Evolutionary conservation across 2,113 vertebrate species (phyloP).

Genomic region (Nasalis larvatus): DNA sequence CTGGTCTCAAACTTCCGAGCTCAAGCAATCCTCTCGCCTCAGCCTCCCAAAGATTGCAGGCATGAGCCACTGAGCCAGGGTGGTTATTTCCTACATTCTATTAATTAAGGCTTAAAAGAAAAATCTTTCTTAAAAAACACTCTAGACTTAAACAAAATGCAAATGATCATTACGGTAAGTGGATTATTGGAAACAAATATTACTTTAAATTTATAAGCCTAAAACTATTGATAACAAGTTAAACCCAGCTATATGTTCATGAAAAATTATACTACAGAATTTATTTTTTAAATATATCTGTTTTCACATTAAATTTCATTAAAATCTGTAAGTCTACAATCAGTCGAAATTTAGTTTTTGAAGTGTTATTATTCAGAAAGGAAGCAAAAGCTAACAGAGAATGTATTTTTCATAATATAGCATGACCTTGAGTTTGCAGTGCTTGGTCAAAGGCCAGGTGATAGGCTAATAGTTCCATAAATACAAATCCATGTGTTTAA

Average conservation of each 20-base stretch:
- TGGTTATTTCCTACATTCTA: not conserved
- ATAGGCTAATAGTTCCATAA: not conserved
- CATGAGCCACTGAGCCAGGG: not conserved
- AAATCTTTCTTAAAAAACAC: not conserved
- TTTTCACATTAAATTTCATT: slow-evolving; percentile 40
- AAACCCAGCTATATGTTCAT: not conserved
- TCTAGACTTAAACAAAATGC: slow-evolving; percentile 3
- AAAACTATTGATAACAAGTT: slow-evolving; percentile 13
- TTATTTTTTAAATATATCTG: slow-evolving; percentile 1
- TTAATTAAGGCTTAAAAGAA: not conserved
- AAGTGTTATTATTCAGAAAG: slow-evolving; percentile 10
- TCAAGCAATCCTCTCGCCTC: not conserved
- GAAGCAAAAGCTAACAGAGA: slow-evolving; percentile 20
- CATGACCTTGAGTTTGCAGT: not conserved
- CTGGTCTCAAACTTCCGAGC: not conserved
- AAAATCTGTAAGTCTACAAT: not conserved
- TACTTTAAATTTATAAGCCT: slow-evolving; percentile 27
- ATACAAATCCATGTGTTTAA: not conserved
- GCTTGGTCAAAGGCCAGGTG: not conserved
- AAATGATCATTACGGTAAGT: not conserved
- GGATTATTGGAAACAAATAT: not conserved
- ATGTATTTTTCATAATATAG: not conserved
- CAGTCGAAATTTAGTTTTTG: not conserved
- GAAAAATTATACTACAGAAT: slow-evolving; percentile 25
- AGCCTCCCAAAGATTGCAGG: not conserved